A percentile compares a stretch with the other conserved stretches of the same genome.
Evolutionary conservation across 2,888 invertebrate species (phyloP).

Genomic region (Opisthograptis luteolata): DNA sequence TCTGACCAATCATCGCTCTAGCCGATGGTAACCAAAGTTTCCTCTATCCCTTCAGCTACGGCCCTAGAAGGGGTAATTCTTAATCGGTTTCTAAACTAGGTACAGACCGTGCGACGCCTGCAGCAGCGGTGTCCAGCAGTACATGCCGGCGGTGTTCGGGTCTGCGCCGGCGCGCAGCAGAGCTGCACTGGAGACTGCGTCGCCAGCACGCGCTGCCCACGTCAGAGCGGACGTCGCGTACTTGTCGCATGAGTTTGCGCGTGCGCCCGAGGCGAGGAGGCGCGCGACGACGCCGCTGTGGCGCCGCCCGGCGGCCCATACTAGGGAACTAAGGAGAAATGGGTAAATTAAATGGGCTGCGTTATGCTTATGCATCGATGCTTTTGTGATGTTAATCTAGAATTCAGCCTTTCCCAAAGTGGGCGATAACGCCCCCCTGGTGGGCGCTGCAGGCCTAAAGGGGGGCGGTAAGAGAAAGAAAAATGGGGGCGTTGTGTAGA

Average conservation of each 20-base stretch:
- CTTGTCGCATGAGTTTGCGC: slow-evolving; percentile 98
- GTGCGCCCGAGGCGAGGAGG: slow-evolving; percentile 93
- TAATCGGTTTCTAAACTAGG: no score
- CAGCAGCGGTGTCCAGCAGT: slow-evolving; percentile 97
- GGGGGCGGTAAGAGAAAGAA: no score
- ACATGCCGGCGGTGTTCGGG: slow-evolving; percentile 97
- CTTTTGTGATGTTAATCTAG: no score
- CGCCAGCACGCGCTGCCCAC: slow-evolving; percentile 97
- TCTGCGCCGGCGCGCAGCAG: slow-evolving; percentile 94
- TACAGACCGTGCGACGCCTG: slow-evolving; percentile 87
- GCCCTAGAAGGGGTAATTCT: no score
- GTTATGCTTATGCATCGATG: no score
- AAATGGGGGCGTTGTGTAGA: no score
- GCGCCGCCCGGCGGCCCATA: slow-evolving; percentile 98
- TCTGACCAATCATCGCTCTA: no score
- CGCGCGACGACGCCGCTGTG: slow-evolving; percentile 93
- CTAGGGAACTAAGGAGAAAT: slow-evolving; percentile 86
- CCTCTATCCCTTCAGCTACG: no score
- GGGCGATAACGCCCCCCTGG: no score
- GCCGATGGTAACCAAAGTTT: no score
- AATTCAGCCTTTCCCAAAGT: no score
- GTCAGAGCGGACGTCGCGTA: slow-evolving; percentile 98
- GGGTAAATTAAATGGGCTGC: neutral
- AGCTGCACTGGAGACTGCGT: slow-evolving; percentile 91
- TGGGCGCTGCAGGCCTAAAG: no score